These are phyloP conservation scores for Lateolabrax maculatus DNA, from an alignment of 2,797 vertebrate genomes.

Conservation along the genomic window DNA sequence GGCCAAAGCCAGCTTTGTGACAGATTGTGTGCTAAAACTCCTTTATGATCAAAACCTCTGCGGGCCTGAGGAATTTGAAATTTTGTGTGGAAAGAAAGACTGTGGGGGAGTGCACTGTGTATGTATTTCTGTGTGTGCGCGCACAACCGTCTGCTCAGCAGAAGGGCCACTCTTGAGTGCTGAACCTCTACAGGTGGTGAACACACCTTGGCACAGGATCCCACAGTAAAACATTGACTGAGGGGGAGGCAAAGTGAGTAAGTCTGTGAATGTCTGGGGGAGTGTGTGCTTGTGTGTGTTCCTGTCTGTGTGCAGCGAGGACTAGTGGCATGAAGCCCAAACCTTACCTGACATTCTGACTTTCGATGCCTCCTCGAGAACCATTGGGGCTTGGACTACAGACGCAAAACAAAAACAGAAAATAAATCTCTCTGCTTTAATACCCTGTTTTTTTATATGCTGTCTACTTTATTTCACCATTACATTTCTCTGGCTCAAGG, in stretches of 20 bases:
- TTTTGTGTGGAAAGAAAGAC: constrained; percentile 55
- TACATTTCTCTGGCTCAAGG: background rate
- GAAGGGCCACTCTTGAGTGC: constrained; percentile 30
- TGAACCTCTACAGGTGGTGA: constrained; percentile 73
- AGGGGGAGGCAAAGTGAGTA: constrained; percentile 43
- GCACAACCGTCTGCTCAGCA: constrained; percentile 46
- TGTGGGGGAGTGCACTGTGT: constrained; percentile 49
- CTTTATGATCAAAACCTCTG: constrained; percentile 73
- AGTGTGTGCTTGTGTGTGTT: constrained; percentile 45
- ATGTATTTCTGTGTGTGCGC: constrained; percentile 35
- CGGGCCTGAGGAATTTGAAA: constrained; percentile 62
- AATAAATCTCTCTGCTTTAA: constrained; percentile 35
- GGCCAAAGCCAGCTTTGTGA: constrained; percentile 76
- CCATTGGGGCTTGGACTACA: constrained; percentile 85
- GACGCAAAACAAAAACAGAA: constrained; percentile 35
- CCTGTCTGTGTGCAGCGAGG: constrained; percentile 35
- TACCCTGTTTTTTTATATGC: background rate
- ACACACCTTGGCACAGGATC: constrained; percentile 68
- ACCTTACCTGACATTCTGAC: constrained; percentile 85
- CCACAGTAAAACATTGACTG: constrained; percentile 60
- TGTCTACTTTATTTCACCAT: background rate
- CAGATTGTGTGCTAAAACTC: constrained; percentile 74
- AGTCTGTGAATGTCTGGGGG: constrained; percentile 51
- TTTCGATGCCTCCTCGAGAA: constrained; percentile 80
- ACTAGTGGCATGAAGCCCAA: constrained; percentile 27